phyloP scores from a whole-genome alignment of 2,797 vertebrate genomes.

The Ctenopoma multispine region DNA sequence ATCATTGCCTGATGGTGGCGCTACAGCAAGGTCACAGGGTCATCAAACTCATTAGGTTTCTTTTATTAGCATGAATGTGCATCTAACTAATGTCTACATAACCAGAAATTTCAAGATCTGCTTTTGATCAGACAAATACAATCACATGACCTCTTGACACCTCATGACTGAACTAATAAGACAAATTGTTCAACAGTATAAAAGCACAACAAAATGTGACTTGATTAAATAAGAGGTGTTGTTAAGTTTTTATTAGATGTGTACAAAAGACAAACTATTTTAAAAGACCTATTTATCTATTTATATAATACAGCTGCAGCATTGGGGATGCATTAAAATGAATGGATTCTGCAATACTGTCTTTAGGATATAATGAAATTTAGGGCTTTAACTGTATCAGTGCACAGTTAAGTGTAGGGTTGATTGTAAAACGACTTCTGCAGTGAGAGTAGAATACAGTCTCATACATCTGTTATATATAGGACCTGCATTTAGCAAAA shows the following conservation, averaged over 20 bases:
- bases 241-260: not conserved
- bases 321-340: not conserved
- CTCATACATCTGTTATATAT: not conserved
- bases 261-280: not conserved
- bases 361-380: not conserved
- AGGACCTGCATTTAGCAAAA: slow-evolving; percentile 1
- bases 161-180: not conserved
- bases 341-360: not conserved
- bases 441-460: not conserved
- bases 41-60: not conserved
- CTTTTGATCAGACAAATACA: slow-evolving; percentile 17
- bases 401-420: not conserved
- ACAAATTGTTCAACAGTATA: not conserved
- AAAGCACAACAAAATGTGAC: not conserved
- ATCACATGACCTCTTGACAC: not conserved
- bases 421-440: not conserved
- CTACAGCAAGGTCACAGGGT: slow-evolving; percentile 16
- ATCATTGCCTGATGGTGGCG: slow-evolving; percentile 19
- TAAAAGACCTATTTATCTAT: not conserved
- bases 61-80: not conserved
- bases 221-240: not conserved
- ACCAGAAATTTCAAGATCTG: not conserved
- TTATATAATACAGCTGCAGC: not conserved
- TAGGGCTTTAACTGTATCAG: not conserved
- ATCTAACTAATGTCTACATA: not conserved